A percentile compares a stretch with the other conserved stretches of the same genome.
These are phyloP conservation scores for Sitta carolinensis DNA, from an alignment of 2,797 vertebrate genomes.

Conservation along the genomic window DNA sequence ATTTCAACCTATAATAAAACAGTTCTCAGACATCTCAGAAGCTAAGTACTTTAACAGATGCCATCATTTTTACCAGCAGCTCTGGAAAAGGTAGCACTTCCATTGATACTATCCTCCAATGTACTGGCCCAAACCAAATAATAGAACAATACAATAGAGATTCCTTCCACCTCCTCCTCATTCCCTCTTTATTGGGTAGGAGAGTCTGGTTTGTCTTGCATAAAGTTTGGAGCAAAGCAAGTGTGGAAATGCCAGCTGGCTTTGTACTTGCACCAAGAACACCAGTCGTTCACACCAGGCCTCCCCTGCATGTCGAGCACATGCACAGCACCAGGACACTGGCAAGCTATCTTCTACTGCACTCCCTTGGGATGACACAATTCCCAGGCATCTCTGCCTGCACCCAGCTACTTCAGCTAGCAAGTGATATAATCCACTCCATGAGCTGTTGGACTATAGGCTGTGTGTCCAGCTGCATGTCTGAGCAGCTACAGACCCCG, in stretches of 20 bases:
- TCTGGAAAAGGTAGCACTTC: not conserved
- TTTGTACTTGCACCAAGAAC: not conserved
- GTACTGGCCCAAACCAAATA: not conserved
- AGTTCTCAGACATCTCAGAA: not conserved
- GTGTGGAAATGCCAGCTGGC: not conserved
- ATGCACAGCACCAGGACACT: fast-evolving
- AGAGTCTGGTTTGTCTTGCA: not conserved
- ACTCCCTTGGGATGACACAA: too few species aligned
- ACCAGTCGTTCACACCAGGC: not conserved
- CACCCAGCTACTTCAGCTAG: too few species aligned
- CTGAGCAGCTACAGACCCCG: too few species aligned
- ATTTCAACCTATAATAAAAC: not conserved
- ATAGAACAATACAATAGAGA: not conserved
- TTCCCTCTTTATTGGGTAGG: not conserved
- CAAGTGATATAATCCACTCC: too few species aligned
- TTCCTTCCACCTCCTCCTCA: not conserved
- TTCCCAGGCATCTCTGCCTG: too few species aligned
- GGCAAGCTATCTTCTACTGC: not conserved
- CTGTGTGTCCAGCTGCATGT: too few species aligned
- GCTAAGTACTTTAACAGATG: not conserved
- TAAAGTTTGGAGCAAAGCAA: not conserved
- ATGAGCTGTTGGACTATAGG: too few species aligned
- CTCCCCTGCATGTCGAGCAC: not conserved
- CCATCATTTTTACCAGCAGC: not conserved
- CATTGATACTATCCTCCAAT: not conserved